Evolutionary conservation across 1,140 invertebrate genomes (phyloP).

Genomic region (Tribolium castaneum): DNA sequence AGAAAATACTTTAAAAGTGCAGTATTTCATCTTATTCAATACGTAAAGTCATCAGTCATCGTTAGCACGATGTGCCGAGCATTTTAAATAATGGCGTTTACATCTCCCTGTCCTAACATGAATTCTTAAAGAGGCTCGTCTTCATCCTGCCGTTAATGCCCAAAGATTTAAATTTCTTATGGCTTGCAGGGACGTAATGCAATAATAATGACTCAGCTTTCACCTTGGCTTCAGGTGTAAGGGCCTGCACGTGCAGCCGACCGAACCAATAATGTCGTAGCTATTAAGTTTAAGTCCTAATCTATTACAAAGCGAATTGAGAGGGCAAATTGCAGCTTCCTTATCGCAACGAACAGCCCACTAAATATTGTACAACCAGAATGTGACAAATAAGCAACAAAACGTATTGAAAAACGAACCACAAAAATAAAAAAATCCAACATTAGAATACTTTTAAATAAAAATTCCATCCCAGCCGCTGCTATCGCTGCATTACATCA

Average conservation of each 20-base stretch:
- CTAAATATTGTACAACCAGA: background rate
- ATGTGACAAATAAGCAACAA: too few relatives aligned
- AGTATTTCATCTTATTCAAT: slow-evolving; percentile 53
- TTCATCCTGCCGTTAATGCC: slow-evolving; percentile 29
- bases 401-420: too few relatives aligned
- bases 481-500: too few relatives aligned
- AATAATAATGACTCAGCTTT: slow-evolving; percentile 21
- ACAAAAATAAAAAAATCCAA: too few relatives aligned
- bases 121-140: slow-evolving; percentile 39
- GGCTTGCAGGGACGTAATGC: slow-evolving; percentile 25
- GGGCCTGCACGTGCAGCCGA: background rate
- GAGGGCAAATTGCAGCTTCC: background rate
- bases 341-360: background rate
- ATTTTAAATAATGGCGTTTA: slow-evolving; percentile 51
- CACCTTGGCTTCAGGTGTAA: slow-evolving; percentile 10
- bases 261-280: background rate
- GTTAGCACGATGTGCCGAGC: slow-evolving; percentile 45
- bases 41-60: slow-evolving; percentile 49
- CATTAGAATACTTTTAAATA: too few relatives aligned
- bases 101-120: slow-evolving; percentile 49
- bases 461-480: too few relatives aligned
- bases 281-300: background rate
- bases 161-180: slow-evolving; percentile 33
- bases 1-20: slow-evolving; percentile 45
- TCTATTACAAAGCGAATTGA: background rate